Conservation (phyloP, 2,888 invertebrate genomes). For the Lithophane ornitopus region DNA sequence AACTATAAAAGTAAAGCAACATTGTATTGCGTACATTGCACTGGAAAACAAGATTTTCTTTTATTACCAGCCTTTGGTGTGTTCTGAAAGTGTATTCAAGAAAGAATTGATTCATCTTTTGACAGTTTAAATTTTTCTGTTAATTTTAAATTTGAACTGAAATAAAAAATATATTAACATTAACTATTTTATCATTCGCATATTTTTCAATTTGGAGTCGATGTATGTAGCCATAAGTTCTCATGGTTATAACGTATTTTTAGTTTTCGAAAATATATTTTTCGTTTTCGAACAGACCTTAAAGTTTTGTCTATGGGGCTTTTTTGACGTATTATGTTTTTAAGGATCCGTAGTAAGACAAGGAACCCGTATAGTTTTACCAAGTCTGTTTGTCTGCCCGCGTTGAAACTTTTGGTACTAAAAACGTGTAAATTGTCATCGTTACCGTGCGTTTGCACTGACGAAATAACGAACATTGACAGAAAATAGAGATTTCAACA, state of each 20-base stretch:
- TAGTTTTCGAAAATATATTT: neutral
- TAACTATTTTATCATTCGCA: neutral
- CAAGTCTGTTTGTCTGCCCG: no score
- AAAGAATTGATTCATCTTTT: rapidly evolving
- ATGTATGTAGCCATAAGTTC: no score
- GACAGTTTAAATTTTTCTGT: neutral
- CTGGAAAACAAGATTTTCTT: neutral
- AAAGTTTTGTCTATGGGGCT: slow-evolving; percentile 37
- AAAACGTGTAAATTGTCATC: no score
- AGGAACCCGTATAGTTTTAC: neutral
- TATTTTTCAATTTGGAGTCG: neutral
- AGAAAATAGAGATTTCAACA: no score
- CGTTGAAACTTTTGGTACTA: neutral
- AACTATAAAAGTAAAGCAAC: neutral
- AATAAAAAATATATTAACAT: neutral
- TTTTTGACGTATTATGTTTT: slow-evolving; percentile 40
- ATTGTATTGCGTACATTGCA: neutral
- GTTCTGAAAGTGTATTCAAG: slow-evolving; percentile 37
- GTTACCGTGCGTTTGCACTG: no score
- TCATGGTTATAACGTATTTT: rapidly evolving
- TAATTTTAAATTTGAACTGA: neutral
- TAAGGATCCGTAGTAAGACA: neutral
- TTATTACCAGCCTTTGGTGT: neutral
- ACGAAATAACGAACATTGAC: no score
- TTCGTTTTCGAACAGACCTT: neutral